Evolutionary conservation across 2,113 vertebrate genomes (phyloP).

Genomic region (Syngnathoides biaculeatus): DNA sequence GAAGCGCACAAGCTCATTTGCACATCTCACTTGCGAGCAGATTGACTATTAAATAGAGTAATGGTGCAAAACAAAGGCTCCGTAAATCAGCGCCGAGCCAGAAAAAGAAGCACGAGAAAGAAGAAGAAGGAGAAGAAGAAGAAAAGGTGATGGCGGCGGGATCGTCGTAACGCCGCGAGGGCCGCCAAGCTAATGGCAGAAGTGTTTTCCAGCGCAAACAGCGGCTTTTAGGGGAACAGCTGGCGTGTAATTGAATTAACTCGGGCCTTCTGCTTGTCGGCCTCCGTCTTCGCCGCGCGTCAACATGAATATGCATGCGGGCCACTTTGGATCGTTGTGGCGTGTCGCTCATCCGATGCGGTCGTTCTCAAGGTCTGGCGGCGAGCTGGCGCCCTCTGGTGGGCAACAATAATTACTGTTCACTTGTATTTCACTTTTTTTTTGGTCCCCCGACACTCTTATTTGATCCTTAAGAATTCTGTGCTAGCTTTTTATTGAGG

Average conservation of each 20-base stretch:
- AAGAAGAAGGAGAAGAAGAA: slow-evolving; percentile 26
- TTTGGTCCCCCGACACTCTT: too few species aligned
- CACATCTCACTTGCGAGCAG: slow-evolving; percentile 48
- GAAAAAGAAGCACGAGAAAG: slow-evolving; percentile 23
- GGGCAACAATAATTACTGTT: not conserved
- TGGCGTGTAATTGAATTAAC: slow-evolving; percentile 77
- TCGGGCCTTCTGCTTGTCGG: slow-evolving; percentile 70
- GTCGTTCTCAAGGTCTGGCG: not conserved
- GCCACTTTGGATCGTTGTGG: slow-evolving; percentile 49
- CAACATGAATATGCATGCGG: slow-evolving; percentile 71
- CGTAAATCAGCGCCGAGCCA: slow-evolving; percentile 52
- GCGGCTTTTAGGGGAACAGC: slow-evolving; percentile 70
- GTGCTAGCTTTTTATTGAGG: too few species aligned
- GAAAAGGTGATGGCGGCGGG: slow-evolving; percentile 39
- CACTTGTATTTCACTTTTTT: not conserved
- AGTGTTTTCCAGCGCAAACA: slow-evolving; percentile 71
- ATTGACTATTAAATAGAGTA: slow-evolving; percentile 49
- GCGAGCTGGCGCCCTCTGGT: not conserved
- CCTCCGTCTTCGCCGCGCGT: slow-evolving; percentile 65
- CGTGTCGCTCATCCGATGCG: slow-evolving; percentile 15
- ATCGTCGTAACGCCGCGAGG: slow-evolving; percentile 60
- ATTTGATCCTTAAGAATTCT: too few species aligned
- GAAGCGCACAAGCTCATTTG: slow-evolving; percentile 41
- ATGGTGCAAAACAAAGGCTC: slow-evolving; percentile 44
- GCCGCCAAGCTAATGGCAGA: slow-evolving; percentile 67